A percentile compares a stretch with the other conserved stretches of the same genome.
Evolutionary conservation across 2,113 vertebrate genomes (phyloP).

Genomic region (Scytalopus superciliaris): DNA sequence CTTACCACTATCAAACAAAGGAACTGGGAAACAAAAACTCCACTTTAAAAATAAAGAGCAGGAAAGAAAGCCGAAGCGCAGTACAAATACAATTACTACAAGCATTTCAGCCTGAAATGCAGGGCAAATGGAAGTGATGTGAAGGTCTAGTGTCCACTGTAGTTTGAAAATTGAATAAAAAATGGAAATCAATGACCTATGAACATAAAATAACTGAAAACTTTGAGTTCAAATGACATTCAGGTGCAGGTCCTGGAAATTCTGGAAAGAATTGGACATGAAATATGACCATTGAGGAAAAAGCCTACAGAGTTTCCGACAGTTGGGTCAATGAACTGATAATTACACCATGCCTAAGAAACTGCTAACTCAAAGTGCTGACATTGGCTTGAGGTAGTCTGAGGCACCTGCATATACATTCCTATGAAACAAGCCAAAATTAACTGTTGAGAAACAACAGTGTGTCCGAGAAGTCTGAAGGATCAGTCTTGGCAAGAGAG

Average conservation of each 20-base stretch:
- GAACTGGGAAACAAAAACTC: neutral
- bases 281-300: neutral
- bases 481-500: neutral
- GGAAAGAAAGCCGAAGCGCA: constrained; percentile 7
- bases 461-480: neutral
- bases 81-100: neutral
- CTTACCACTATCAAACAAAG: neutral
- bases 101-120: neutral
- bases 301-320: neutral
- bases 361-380: neutral
- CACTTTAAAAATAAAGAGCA: neutral
- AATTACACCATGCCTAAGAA: neutral
- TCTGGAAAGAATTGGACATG: neutral
- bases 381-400: neutral
- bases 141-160: neutral
- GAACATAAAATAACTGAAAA: neutral
- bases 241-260: neutral
- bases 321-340: neutral
- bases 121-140: neutral
- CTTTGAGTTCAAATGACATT: neutral
- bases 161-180: neutral
- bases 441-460: neutral
- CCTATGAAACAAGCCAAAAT: neutral
- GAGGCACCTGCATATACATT: neutral
- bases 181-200: neutral